Evolutionary conservation across 1,140 invertebrate genomes (phyloP).

Genomic region (Eubasilissa regina): DNA sequence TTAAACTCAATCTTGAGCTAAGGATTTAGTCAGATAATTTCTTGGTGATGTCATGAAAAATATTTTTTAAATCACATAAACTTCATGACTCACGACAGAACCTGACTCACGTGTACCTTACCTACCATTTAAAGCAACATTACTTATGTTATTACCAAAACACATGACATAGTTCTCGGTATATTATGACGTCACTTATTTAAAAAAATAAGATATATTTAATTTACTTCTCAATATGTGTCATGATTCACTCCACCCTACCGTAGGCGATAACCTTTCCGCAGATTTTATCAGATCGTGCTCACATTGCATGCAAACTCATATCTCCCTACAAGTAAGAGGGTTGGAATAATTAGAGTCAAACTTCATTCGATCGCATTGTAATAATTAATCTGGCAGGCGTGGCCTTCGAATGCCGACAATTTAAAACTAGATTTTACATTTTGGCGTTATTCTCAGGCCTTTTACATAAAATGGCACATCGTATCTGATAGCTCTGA

Average conservation of each 20-base stretch:
- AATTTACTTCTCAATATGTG: not conserved
- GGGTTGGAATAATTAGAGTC: conserved; percentile 3
- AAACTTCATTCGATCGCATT: not conserved
- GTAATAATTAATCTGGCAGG: not conserved
- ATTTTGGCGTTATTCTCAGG: no score
- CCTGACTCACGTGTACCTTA: no score
- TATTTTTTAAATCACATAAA: no score
- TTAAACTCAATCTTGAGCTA: no score
- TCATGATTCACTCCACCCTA: not conserved
- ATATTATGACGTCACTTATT: not conserved
- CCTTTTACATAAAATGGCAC: no score
- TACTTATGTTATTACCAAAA: not conserved
- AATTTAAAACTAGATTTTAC: no score
- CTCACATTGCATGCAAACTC: conserved; percentile 3
- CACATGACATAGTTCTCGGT: not conserved
- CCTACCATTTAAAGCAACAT: no score
- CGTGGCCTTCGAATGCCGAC: not conserved
- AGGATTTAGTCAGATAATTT: no score
- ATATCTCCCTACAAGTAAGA: not conserved
- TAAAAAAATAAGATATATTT: no score
- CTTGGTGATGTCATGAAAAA: no score
- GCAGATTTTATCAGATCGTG: not conserved
- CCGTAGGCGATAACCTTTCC: not conserved
- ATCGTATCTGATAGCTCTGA: no score
- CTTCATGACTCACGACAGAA: no score